Percentiles rank a stretch among this genome's conserved stretches.
These are phyloP conservation scores for Sturmia bella DNA, from an alignment of 2,888 invertebrate genomes.

Conservation along the genomic window DNA sequence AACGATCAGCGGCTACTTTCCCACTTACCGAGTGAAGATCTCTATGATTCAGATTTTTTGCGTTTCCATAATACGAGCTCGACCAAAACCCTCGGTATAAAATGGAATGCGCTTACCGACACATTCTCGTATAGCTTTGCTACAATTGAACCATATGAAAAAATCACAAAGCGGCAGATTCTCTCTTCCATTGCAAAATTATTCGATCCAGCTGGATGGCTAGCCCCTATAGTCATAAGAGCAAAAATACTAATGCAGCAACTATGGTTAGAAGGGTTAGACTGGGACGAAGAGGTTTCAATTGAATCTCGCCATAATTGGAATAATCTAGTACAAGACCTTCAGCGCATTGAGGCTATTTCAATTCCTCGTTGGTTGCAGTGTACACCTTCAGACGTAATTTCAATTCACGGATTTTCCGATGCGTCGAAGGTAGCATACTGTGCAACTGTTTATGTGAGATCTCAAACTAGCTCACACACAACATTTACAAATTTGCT, in stretches of 20 bases:
- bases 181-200: conserved; percentile 1
- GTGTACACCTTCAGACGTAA: not conserved
- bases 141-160: not conserved
- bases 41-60: conserved; percentile 6
- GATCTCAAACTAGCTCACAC: not conserved
- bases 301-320: not conserved
- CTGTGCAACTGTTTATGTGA: not conserved
- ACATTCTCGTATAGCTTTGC: conserved; percentile 8
- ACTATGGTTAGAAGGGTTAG: not conserved
- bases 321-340: not conserved
- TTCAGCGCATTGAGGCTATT: not conserved
- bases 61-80: not conserved
- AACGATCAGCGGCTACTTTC: not conserved
- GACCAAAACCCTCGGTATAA: conserved; percentile 13
- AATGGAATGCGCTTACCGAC: conserved; percentile 28
- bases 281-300: conserved; percentile 1
- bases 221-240: not conserved
- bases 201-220: conserved; percentile 4
- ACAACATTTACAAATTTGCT: not conserved
- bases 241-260: conserved; percentile 9
- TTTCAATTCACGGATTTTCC: conserved; percentile 14
- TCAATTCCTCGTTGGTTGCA: conserved; percentile 17
- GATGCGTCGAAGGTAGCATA: conserved; percentile 12
- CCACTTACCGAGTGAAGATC: conserved; percentile 1
- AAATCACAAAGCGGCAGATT: not conserved